phyloP scores from a whole-genome alignment of 1,140 invertebrate genomes.

The Brachionus rubens region DNA sequence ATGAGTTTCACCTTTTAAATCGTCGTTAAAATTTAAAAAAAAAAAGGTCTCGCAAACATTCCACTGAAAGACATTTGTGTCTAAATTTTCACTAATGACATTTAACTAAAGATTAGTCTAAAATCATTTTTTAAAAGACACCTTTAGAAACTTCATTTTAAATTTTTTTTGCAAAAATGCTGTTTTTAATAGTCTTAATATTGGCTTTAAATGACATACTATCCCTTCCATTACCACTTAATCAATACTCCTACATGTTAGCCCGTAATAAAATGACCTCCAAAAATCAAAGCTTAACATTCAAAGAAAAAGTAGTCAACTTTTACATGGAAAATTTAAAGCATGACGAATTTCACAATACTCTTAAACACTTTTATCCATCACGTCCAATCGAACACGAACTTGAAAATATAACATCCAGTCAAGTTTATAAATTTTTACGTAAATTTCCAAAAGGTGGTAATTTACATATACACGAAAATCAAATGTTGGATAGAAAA shows the following conservation, averaged over 20 bases:
- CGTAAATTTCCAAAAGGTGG: conserved; percentile 36
- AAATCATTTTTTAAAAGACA: no score
- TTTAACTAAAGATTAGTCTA: no score
- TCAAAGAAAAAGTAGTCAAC: conserved; percentile 43
- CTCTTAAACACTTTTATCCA: conserved; percentile 13
- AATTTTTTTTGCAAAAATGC: no score
- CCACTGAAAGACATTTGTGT: no score
- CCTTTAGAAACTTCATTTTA: no score
- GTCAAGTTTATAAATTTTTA: conserved; percentile 29
- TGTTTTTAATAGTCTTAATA: no score
- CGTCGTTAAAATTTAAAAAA: no score
- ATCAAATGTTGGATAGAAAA: conserved; percentile 24
- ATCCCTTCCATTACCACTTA: neutral
- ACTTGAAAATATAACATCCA: neutral
- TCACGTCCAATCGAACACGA: conserved; percentile 31
- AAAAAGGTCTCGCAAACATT: no score
- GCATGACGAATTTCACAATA: conserved; percentile 15
- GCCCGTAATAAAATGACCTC: conserved; percentile 1
- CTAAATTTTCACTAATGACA: no score
- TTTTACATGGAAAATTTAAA: conserved; percentile 22
- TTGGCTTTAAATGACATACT: neutral
- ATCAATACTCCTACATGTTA: conserved; percentile 32
- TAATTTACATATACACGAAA: conserved; percentile 42
- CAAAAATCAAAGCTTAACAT: neutral
- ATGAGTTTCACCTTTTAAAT: no score